Evolutionary conservation across 2,888 invertebrate species (phyloP).

Genomic region (Neocrepidodera transversa): DNA sequence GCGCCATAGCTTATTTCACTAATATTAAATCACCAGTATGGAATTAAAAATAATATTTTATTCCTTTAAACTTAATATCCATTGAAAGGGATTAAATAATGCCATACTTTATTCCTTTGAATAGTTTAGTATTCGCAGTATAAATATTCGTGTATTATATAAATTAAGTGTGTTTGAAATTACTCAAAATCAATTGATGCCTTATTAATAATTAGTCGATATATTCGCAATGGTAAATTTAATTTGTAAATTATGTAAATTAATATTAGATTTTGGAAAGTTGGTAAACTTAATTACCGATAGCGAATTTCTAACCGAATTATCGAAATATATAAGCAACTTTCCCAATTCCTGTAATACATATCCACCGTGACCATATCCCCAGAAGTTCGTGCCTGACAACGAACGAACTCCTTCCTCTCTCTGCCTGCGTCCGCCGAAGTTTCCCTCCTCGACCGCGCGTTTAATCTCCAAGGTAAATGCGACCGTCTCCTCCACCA

Average conservation of each 20-base stretch:
- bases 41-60: no score
- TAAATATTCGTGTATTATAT: no score
- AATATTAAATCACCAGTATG: no score
- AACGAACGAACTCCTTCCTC: conserved; percentile 22
- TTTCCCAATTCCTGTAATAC: conserved; percentile 8
- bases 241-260: conserved; percentile 6
- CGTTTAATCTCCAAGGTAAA: conserved; percentile 37
- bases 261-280: conserved; percentile 6
- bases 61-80: no score
- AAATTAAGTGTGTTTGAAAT: no score
- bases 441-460: conserved; percentile 25
- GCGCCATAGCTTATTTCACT: no score
- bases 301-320: conserved; percentile 7
- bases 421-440: conserved; percentile 7
- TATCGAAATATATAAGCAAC: conserved; percentile 14
- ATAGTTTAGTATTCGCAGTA: no score
- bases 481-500: conserved; percentile 31
- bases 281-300: conserved; percentile 2
- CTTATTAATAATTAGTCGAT: background rate
- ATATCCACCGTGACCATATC: conserved; percentile 18
- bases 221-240: background rate
- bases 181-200: no score
- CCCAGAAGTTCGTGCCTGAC: conserved; percentile 16
- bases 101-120: no score
- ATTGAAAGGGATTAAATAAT: no score